Conservation (phyloP, 1,140 invertebrate species). For the Eufriesea mexicana region DNA sequence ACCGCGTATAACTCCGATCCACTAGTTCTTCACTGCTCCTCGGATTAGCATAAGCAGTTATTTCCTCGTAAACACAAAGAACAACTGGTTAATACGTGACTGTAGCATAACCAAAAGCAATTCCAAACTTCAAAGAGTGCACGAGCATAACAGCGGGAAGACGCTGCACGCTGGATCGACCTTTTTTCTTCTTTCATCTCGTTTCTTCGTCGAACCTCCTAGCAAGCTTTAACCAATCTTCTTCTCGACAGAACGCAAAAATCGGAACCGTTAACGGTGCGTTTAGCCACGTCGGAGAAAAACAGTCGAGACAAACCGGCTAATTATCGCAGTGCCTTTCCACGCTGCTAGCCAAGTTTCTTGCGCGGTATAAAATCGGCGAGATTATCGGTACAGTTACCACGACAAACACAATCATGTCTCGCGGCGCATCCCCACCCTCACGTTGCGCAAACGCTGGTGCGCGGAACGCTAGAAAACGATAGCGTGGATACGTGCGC, state of each 20-base stretch:
- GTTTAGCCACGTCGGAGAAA: conserved; percentile 9
- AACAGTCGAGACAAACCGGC: conserved; percentile 29
- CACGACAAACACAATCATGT: conserved; percentile 5
- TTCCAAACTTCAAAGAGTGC: background rate
- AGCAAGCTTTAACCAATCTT: background rate
- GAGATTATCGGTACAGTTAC: conserved; percentile 45
- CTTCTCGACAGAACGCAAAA: background rate
- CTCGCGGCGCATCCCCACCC: background rate
- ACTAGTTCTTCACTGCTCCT: background rate
- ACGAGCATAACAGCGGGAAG: background rate
- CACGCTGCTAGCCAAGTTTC: background rate
- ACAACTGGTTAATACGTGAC: background rate
- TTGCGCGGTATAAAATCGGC: conserved; percentile 19
- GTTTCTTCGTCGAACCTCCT: background rate
- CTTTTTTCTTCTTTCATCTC: background rate
- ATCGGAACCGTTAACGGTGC: conserved; percentile 28
- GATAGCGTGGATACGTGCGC: no score
- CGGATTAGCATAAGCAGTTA: background rate
- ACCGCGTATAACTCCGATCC: no score
- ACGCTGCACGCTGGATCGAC: background rate
- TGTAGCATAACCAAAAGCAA: background rate
- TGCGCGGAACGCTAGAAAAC: no score
- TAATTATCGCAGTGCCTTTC: conserved; percentile 41
- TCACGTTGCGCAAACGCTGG: background rate
- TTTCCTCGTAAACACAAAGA: background rate